Evolutionary conservation across 2,888 invertebrate species (phyloP).

Genomic region (Imbricaverruca yamaguchii): DNA sequence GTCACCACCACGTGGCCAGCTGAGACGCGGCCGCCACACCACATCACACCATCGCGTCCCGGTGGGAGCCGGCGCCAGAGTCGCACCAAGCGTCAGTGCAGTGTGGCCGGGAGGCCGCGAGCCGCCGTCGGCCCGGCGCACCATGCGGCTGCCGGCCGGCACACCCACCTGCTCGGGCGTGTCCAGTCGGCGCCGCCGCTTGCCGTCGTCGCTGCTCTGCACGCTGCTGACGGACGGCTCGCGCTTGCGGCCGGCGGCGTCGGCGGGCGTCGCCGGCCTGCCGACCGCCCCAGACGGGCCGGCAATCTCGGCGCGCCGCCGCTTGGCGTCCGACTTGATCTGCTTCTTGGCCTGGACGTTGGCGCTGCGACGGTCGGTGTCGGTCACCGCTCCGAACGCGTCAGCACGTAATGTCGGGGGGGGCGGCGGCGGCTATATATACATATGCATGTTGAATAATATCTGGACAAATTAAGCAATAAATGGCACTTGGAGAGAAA

Average conservation of each 20-base stretch:
- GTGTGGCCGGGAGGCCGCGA: too few species aligned
- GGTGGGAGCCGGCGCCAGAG: too few species aligned
- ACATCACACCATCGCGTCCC: too few species aligned
- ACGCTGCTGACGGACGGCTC: slow-evolving; percentile 13
- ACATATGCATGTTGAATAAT: too few species aligned
- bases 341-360: slow-evolving; percentile 22
- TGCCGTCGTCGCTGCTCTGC: slow-evolving; percentile 9
- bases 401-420: too few species aligned
- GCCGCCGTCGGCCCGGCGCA: too few species aligned
- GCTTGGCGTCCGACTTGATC: slow-evolving; percentile 13
- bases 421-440: not conserved
- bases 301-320: slow-evolving; percentile 1
- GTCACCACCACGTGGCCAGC: too few species aligned
- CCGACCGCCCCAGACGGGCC: not conserved
- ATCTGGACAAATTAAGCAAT: too few species aligned
- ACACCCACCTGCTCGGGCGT: not conserved
- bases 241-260: slow-evolving; percentile 8
- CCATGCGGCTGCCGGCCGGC: slow-evolving; percentile 3
- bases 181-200: not conserved
- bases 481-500: too few species aligned
- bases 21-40: too few species aligned
- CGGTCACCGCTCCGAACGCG: too few species aligned
- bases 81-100: too few species aligned
- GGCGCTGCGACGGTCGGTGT: not conserved
- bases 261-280: not conserved